Evolutionary conservation across 2,113 vertebrate genomes (phyloP).

Genomic region (Cebus imitator): DNA sequence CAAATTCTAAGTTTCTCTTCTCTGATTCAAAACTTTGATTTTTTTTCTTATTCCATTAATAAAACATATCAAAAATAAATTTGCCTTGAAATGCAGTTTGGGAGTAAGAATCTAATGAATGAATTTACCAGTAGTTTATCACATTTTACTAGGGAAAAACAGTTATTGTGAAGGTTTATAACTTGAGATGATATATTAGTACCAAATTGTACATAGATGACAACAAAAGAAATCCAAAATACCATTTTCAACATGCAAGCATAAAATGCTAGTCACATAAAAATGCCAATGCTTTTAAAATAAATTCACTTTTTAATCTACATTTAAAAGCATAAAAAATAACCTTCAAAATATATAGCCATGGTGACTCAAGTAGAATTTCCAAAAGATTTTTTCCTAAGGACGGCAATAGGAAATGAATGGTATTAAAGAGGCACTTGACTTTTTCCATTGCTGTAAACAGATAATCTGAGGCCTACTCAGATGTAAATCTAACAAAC

Average conservation of each 20-base stretch:
- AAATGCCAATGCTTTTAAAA: slow-evolving; percentile 28
- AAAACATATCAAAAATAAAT: slow-evolving; percentile 17
- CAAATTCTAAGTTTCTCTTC: not conserved
- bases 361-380: slow-evolving; percentile 15
- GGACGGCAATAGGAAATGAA: not conserved
- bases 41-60: not conserved
- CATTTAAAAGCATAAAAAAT: slow-evolving; percentile 23
- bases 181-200: not conserved
- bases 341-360: not conserved
- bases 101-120: not conserved
- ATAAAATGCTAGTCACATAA: not conserved
- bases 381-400: not conserved
- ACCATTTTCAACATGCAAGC: not conserved
- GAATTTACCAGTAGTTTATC: not conserved
- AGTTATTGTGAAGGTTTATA: slow-evolving; percentile 2
- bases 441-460: not conserved
- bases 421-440: not conserved
- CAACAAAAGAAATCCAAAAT: not conserved
- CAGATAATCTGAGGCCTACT: not conserved
- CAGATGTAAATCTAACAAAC: not conserved
- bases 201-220: not conserved
- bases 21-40: slow-evolving; percentile 26
- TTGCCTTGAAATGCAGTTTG: not conserved
- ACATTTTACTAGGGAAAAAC: slow-evolving; percentile 12
- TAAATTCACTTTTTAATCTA: slow-evolving; percentile 39